phyloP scores from a whole-genome alignment of 1,140 invertebrate genomes.

The Trichoplusia ni region DNA sequence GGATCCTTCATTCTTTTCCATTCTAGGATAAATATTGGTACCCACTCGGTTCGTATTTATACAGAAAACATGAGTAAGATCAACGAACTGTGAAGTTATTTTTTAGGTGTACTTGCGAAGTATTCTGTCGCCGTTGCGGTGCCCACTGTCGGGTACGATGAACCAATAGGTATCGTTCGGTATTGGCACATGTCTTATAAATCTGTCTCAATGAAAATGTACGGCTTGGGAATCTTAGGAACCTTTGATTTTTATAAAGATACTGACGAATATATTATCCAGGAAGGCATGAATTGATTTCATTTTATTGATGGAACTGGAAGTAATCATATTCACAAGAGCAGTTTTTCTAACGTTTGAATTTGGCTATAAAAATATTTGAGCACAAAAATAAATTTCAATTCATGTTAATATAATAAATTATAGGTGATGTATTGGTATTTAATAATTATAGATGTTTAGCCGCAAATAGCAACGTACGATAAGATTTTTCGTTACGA shows the following conservation, averaged over 20 bases:
- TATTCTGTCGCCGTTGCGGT: slow-evolving; percentile 31
- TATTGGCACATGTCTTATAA: slow-evolving; percentile 21
- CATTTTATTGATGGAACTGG: neutral
- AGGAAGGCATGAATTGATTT: no score
- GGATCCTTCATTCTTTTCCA: neutral
- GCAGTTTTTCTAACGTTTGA: neutral
- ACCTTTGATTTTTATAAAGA: no score
- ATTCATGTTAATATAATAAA: neutral
- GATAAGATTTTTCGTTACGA: neutral
- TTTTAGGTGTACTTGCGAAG: slow-evolving; percentile 23
- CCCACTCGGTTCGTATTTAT: slow-evolving; percentile 16
- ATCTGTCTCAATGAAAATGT: slow-evolving; percentile 17
- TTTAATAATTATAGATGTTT: neutral
- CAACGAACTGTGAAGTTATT: slow-evolving; percentile 32
- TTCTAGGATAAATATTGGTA: slow-evolving; percentile 19
- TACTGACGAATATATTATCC: no score
- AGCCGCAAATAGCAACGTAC: neutral
- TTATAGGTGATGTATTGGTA: slow-evolving; percentile 1
- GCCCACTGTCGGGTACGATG: slow-evolving; percentile 28
- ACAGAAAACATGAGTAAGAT: slow-evolving; percentile 31
- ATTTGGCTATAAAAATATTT: neutral
- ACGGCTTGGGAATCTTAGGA: slow-evolving; percentile 21
- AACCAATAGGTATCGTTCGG: slow-evolving; percentile 34
- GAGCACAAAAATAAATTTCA: no score
- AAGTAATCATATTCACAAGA: no score